phyloP scores from a whole-genome alignment of 2,888 invertebrate genomes.

The Siphlonurus alternatus region DNA sequence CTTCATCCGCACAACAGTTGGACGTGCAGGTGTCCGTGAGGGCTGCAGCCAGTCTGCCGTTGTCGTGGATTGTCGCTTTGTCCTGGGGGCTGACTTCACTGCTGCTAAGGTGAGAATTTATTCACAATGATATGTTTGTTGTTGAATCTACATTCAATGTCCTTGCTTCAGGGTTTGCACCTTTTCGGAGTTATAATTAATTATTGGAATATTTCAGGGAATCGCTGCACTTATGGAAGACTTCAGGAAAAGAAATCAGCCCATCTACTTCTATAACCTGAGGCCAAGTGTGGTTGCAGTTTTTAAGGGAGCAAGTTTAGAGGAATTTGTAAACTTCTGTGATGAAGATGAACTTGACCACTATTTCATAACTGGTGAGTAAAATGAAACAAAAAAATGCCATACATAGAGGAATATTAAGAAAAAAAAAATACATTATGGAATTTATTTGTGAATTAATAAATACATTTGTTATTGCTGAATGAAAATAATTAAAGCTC shows the following conservation, averaged over 20 bases:
- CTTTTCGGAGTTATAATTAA: too few relatives aligned
- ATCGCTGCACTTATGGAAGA: constrained; percentile 59
- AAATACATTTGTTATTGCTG: too few relatives aligned
- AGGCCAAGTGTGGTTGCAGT: constrained; percentile 47
- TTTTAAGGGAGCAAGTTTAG: constrained; percentile 46
- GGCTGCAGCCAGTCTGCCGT: constrained; percentile 57
- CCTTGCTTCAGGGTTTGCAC: background rate
- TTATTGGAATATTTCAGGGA: too few relatives aligned
- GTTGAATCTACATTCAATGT: too few relatives aligned
- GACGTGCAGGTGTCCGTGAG: constrained; percentile 48
- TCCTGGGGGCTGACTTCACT: constrained; percentile 67
- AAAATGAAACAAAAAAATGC: too few relatives aligned
- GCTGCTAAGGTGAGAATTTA: constrained; percentile 47
- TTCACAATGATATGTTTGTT: too few relatives aligned
- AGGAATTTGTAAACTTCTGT: constrained; percentile 40
- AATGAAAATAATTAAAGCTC: too few relatives aligned
- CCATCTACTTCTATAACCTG: constrained; percentile 50
- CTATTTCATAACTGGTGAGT: background rate
- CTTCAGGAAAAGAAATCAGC: constrained; percentile 49
- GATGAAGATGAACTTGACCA: constrained; percentile 41
- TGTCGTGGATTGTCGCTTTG: constrained; percentile 63
- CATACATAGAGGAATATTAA: too few relatives aligned
- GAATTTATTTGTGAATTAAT: too few relatives aligned
- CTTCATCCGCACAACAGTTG: constrained; percentile 63
- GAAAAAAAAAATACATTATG: too few relatives aligned